phyloP scores from a whole-genome alignment of 2,888 invertebrate species.

The Cremastobaeus sp. region DNA sequence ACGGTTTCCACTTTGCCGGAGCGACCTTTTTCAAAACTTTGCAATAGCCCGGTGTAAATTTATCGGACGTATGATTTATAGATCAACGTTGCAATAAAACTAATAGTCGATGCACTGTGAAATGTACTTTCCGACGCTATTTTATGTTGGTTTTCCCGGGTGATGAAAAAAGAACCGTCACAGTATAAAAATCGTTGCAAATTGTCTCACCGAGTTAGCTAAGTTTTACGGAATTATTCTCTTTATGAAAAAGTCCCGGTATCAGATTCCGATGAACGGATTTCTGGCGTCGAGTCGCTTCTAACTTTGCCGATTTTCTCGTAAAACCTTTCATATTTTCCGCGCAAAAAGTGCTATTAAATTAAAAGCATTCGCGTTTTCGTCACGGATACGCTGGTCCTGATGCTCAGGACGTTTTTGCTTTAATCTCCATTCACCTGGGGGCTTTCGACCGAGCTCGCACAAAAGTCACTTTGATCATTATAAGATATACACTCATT shows the following conservation, averaged over 20 bases:
- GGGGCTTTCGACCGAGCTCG: slow-evolving; percentile 6
- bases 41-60: background rate
- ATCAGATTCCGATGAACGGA: slow-evolving; percentile 10
- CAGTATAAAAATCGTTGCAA: background rate
- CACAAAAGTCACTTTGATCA: slow-evolving; percentile 13
- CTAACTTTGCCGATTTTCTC: background rate
- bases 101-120: slow-evolving; percentile 5
- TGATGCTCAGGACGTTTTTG: too few species aligned
- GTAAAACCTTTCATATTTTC: slow-evolving; percentile 1
- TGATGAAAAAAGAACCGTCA: background rate
- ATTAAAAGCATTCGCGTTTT: slow-evolving; percentile 5
- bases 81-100: slow-evolving; percentile 5
- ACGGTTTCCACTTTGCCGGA: too few species aligned
- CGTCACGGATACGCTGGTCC: too few species aligned
- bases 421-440: slow-evolving; percentile 12
- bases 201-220: background rate
- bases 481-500: slow-evolving; percentile 2
- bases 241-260: slow-evolving; percentile 6
- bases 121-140: background rate
- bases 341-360: slow-evolving; percentile 9
- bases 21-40: slow-evolving; percentile 1
- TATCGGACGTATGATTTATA: slow-evolving; percentile 3
- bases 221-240: background rate
- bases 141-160: background rate
- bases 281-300: slow-evolving; percentile 1